phyloP scores from a whole-genome alignment of 2,113 vertebrate genomes.

The Ceyx cyanopectus region DNA sequence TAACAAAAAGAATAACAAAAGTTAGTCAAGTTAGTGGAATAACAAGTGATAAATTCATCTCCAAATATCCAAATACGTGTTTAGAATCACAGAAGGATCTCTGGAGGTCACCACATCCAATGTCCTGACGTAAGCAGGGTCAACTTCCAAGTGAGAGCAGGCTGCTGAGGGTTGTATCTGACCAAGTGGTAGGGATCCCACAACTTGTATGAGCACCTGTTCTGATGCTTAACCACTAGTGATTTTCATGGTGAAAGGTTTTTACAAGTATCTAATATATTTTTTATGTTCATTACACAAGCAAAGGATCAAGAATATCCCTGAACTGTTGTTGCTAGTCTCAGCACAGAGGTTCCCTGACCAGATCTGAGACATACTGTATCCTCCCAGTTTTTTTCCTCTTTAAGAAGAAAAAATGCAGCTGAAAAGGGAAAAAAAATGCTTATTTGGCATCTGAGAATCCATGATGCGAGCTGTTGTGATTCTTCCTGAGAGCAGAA shows the following conservation, averaged over 20 bases:
- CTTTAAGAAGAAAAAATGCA: not conserved
- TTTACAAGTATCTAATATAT: not conserved
- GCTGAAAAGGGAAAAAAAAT: not conserved
- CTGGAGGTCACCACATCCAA: not conserved
- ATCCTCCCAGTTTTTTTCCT: not conserved
- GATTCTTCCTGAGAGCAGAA: not conserved
- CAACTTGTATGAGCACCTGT: not conserved
- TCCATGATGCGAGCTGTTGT: not conserved
- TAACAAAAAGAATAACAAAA: not conserved
- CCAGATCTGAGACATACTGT: not conserved
- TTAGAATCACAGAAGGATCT: not conserved
- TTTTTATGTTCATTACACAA: not conserved
- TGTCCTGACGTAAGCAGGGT: not conserved
- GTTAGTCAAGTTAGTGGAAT: not conserved
- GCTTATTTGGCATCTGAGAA: not conserved
- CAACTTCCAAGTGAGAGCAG: not conserved
- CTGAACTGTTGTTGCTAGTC: not conserved
- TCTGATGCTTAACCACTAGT: not conserved
- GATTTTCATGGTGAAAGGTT: not conserved
- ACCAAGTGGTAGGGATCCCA: not conserved
- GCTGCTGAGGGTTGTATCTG: not conserved
- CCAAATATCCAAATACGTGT: not conserved
- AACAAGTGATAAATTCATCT: not conserved
- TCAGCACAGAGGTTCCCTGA: not conserved
- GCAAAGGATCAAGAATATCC: not conserved